Conservation (phyloP, 2,888 invertebrate genomes). For the Helobdella robusta region DNA sequence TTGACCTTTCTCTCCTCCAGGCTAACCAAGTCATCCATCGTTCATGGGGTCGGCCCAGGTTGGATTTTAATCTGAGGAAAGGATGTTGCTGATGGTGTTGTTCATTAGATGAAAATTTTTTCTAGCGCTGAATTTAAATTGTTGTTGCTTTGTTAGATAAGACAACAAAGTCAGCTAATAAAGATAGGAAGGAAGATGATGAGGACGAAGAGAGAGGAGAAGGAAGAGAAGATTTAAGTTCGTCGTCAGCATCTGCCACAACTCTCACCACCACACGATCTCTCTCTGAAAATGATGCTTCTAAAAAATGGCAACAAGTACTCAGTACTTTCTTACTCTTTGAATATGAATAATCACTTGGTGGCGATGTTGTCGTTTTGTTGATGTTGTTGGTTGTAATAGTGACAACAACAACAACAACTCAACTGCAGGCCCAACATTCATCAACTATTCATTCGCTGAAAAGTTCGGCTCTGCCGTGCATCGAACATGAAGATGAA, state of each 20-base stretch:
- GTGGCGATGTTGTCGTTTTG: background rate
- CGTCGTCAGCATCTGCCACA: no score
- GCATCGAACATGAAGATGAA: no score
- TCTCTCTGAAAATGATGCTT: constrained; percentile 1
- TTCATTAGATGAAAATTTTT: no score
- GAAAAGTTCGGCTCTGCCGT: no score
- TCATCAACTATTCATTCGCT: constrained; percentile 1
- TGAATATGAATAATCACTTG: no score
- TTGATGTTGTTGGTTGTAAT: background rate
- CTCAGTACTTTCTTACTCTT: no score
- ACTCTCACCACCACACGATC: constrained; percentile 1
- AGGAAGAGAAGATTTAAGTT: no score
- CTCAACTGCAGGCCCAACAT: background rate
- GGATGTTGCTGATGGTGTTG: background rate
- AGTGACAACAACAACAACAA: background rate
- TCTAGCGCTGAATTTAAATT: no score
- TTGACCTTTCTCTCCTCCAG: constrained; percentile 36
- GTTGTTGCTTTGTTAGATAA: no score
- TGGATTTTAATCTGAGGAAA: background rate
- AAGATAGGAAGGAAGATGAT: no score
- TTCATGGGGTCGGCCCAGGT: background rate
- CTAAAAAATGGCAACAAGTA: constrained; percentile 9
- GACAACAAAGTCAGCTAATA: no score
- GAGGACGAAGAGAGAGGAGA: no score
- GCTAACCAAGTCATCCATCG: constrained; percentile 36